A percentile compares a stretch with the other conserved stretches of the same genome.
These are phyloP conservation scores for Aquatica leii DNA, from an alignment of 2,888 invertebrate species.

Conservation along the genomic window DNA sequence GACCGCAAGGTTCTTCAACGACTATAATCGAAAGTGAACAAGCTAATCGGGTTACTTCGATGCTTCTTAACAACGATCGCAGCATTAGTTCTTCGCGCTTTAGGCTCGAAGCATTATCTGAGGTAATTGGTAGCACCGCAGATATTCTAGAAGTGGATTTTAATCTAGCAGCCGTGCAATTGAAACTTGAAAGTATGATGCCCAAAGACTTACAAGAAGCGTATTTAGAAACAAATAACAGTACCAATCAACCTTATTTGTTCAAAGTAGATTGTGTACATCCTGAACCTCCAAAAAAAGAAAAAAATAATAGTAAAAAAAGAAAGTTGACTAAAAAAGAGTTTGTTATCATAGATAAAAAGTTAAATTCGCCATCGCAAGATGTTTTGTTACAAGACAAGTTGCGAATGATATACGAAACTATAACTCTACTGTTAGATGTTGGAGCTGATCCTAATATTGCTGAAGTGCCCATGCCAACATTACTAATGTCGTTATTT, in stretches of 20 bases:
- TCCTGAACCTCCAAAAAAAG: slow-evolving; percentile 18
- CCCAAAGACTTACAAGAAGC: slow-evolving; percentile 14
- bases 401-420: slow-evolving; percentile 46
- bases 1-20: slow-evolving; percentile 45
- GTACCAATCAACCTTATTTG: slow-evolving; percentile 27
- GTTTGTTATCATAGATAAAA: not conserved
- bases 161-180: slow-evolving; percentile 1
- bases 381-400: slow-evolving; percentile 16
- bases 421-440: slow-evolving; percentile 50
- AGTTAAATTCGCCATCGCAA: slow-evolving; percentile 14
- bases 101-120: no score
- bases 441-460: slow-evolving; percentile 55
- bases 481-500: slow-evolving; percentile 53
- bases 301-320: slow-evolving; percentile 11
- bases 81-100: no score
- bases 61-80: no score
- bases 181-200: not conserved
- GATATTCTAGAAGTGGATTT: slow-evolving; percentile 18
- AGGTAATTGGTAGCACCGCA: not conserved
- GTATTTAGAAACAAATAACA: not conserved
- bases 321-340: slow-evolving; percentile 4
- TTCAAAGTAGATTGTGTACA: slow-evolving; percentile 28
- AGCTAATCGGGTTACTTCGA: not conserved
- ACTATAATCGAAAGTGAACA: slow-evolving; percentile 18
- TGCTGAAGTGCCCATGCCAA: slow-evolving; percentile 52